Conservation (phyloP, 2,888 invertebrate genomes). For the Serrognathus titanus region DNA sequence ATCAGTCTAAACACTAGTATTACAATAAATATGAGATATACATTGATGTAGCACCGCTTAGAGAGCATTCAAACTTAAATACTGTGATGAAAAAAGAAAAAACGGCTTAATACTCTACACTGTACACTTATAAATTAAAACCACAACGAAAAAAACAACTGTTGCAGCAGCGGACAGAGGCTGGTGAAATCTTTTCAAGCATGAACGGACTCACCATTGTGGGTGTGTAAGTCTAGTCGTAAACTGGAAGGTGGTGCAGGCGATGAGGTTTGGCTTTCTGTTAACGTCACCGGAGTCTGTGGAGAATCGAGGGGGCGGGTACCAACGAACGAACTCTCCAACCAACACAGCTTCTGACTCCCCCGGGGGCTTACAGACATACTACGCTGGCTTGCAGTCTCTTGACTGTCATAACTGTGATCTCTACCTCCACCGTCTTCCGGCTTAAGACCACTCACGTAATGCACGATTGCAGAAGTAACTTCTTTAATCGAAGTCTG, state of each 20-base stretch:
- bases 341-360: conserved; percentile 78
- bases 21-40: not conserved
- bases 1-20: not conserved
- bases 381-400: conserved; percentile 38
- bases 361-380: conserved; percentile 50
- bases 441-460: conserved; percentile 71
- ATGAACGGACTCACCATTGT: conserved; percentile 51
- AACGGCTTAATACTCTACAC: not conserved
- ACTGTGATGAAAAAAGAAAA: conserved; percentile 5
- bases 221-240: conserved; percentile 41
- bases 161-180: not conserved
- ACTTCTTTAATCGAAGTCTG: conserved; percentile 88
- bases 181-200: conserved; percentile 26
- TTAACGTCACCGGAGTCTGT: conserved; percentile 65
- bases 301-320: conserved; percentile 83
- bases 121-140: conserved; percentile 2
- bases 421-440: conserved; percentile 39
- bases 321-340: conserved; percentile 89
- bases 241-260: conserved; percentile 33
- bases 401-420: conserved; percentile 32
- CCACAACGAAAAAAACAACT: not conserved
- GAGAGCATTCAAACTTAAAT: conserved; percentile 10
- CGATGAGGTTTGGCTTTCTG: conserved; percentile 43
- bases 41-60: conserved; percentile 19
- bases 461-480: conserved; percentile 89